These are phyloP conservation scores for Lerista edwardsae DNA, from an alignment of 2,797 vertebrate species.

Conservation along the genomic window DNA sequence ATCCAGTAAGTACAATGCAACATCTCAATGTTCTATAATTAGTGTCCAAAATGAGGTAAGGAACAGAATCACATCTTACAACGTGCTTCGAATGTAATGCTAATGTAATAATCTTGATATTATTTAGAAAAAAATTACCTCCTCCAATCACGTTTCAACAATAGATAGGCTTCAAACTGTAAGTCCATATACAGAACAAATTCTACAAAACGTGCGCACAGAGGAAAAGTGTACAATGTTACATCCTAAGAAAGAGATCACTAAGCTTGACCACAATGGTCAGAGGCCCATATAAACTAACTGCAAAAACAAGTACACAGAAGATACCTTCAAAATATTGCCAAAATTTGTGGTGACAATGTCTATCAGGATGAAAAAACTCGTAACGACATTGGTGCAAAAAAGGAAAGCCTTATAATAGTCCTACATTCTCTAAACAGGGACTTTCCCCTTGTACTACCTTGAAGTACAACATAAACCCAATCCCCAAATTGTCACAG, in stretches of 20 bases:
- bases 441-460: slow-evolving; percentile 30
- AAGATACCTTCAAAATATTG: slow-evolving; percentile 26
- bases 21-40: background rate
- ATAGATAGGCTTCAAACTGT: slow-evolving; percentile 28
- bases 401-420: background rate
- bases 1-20: slow-evolving; percentile 21
- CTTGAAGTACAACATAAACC: slow-evolving; percentile 15
- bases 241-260: slow-evolving; percentile 32
- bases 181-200: slow-evolving; percentile 27
- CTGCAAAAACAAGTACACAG: background rate
- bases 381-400: slow-evolving; percentile 2
- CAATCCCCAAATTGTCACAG: slow-evolving; percentile 47
- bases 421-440: background rate
- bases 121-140: slow-evolving; percentile 27
- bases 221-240: slow-evolving; percentile 38
- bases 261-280: slow-evolving; percentile 15
- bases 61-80: slow-evolving; percentile 11
- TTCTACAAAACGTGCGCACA: slow-evolving; percentile 18
- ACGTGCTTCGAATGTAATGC: too few relatives aligned
- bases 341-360: background rate
- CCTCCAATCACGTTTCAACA: slow-evolving; percentile 39
- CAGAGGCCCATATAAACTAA: slow-evolving; percentile 30
- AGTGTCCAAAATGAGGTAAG: background rate
- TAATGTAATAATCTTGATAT: slow-evolving; percentile 36
- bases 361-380: slow-evolving; percentile 18